Evolutionary conservation across 2,113 vertebrate species (phyloP).

Genomic region (Nothoprocta pentlandii): DNA sequence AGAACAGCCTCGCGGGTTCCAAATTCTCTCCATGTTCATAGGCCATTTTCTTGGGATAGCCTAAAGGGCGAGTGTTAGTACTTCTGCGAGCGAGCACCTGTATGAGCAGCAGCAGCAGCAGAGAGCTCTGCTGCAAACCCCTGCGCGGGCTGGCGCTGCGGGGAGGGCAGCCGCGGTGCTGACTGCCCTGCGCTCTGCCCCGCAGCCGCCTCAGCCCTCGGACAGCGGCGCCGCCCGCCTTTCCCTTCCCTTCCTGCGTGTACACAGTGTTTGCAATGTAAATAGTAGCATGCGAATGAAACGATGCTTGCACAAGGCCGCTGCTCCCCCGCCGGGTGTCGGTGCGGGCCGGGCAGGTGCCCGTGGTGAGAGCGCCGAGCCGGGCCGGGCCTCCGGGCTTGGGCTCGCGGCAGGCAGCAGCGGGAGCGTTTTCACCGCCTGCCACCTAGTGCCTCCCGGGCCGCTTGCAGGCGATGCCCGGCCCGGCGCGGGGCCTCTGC

Average conservation of each 20-base stretch:
- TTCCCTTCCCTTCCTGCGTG: neutral
- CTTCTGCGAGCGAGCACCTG: neutral
- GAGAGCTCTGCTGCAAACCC: neutral
- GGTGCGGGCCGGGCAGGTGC: neutral
- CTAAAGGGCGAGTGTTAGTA: neutral
- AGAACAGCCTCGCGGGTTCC: neutral
- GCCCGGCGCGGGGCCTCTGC: neutral
- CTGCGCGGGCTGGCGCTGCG: neutral
- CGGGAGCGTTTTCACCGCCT: neutral
- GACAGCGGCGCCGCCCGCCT: neutral
- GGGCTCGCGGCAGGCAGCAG: accelerated
- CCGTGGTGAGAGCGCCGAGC: neutral
- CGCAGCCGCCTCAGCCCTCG: neutral
- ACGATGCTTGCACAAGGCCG: slow-evolving; percentile 31
- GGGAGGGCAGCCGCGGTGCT: neutral
- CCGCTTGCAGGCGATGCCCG: neutral
- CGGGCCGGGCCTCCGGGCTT: too few relatives aligned
- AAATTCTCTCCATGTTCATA: neutral
- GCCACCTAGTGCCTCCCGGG: neutral
- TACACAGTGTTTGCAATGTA: slow-evolving; percentile 49
- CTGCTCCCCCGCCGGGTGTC: neutral
- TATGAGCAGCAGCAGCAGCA: slow-evolving; percentile 9
- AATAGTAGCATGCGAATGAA: slow-evolving; percentile 48
- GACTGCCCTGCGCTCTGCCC: neutral
- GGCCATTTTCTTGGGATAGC: neutral